Evolutionary conservation across 2,113 vertebrate species (phyloP).

Genomic region (Sakesphorus luctuosus): DNA sequence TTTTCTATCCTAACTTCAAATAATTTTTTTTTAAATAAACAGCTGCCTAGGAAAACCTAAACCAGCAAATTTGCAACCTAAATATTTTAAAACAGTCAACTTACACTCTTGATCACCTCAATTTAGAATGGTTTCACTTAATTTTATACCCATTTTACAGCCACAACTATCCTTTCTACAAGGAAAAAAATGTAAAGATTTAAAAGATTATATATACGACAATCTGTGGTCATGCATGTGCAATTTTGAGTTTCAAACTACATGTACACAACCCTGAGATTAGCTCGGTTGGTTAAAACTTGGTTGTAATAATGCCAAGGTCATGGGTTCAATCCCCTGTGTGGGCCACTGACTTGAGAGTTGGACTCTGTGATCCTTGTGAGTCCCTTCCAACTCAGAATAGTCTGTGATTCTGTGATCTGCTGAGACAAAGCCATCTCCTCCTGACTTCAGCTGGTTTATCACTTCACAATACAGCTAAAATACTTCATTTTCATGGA

Average conservation of each 20-base stretch:
- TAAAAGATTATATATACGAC: not conserved
- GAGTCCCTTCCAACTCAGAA: too few species aligned
- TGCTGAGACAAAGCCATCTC: not conserved
- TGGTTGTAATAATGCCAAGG: too few species aligned
- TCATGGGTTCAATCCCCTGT: too few species aligned
- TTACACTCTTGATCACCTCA: not conserved
- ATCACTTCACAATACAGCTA: not conserved
- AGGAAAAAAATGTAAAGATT: not conserved
- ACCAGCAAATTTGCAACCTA: not conserved
- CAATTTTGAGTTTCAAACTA: not conserved
- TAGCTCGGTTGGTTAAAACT: too few species aligned
- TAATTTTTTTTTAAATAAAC: not conserved
- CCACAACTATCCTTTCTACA: not conserved
- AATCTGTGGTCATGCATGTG: not conserved
- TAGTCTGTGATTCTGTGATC: too few species aligned
- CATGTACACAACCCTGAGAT: too few species aligned
- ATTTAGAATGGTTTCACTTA: not conserved
- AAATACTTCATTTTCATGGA: not conserved
- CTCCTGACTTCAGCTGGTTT: not conserved
- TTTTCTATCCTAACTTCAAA: conserved; percentile 61
- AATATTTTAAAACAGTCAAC: not conserved
- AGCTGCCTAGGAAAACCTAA: conserved; percentile 13
- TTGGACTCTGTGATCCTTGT: too few species aligned
- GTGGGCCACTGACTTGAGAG: too few species aligned
- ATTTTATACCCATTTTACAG: not conserved